These are phyloP conservation scores for Apaloderma vittatum DNA, from an alignment of 2,113 vertebrate species.

Conservation along the genomic window DNA sequence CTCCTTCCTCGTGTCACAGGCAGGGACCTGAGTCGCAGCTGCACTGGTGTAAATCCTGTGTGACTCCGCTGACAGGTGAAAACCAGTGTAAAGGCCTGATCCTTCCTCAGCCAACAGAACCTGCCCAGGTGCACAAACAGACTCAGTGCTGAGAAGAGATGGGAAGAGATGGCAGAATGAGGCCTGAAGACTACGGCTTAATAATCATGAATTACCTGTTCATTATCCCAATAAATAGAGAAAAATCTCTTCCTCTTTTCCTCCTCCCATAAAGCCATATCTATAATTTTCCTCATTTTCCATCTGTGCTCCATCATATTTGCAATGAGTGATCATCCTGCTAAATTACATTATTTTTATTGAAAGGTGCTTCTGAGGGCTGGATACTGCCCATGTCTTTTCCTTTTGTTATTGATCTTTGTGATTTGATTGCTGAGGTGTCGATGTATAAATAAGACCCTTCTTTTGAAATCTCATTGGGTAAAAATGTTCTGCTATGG, in stretches of 20 bases:
- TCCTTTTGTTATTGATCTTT: constrained; percentile 54
- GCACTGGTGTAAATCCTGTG: neutral
- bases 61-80: neutral
- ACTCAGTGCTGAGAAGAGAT: neutral
- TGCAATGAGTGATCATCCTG: constrained; percentile 51
- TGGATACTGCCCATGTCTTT: neutral
- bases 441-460: constrained; percentile 28
- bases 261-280: constrained; percentile 36
- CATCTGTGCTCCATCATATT: constrained; percentile 62
- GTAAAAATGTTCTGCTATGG: constrained; percentile 40
- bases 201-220: constrained; percentile 64
- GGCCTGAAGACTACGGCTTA: constrained; percentile 35
- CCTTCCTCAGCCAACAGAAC: neutral
- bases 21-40: neutral
- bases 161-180: neutral
- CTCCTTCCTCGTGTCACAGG: neutral
- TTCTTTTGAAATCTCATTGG: constrained; percentile 50
- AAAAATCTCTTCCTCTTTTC: constrained; percentile 58
- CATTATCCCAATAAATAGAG: constrained; percentile 65
- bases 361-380: constrained; percentile 61
- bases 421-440: constrained; percentile 35
- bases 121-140: neutral
- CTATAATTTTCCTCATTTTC: constrained; percentile 60
- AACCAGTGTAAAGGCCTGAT: neutral
- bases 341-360: constrained; percentile 64